Evolutionary conservation across 2,113 vertebrate species (phyloP).

Genomic region (Kryptolebias marmoratus): DNA sequence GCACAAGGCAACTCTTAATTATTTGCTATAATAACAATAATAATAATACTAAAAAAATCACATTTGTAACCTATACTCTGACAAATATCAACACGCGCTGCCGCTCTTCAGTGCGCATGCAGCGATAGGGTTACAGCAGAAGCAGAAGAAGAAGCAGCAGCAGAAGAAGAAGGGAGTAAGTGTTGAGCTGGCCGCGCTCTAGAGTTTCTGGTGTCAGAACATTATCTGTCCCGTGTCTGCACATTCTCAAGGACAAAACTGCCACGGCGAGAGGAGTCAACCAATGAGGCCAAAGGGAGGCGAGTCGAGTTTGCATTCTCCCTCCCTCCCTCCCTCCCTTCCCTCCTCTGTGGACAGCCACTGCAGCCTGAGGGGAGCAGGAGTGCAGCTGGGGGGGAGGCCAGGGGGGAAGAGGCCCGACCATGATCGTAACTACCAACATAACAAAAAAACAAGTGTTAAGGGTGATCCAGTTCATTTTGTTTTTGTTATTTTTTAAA

Average conservation of each 20-base stretch:
- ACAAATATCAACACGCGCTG: neutral
- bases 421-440: constrained; percentile 33
- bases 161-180: constrained; percentile 50
- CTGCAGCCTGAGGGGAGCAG: constrained; percentile 52
- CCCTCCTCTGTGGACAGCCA: constrained; percentile 48
- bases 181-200: constrained; percentile 79
- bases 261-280: constrained; percentile 62
- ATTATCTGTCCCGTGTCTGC: constrained; percentile 85
- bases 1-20: neutral
- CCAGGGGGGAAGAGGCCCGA: constrained; percentile 24
- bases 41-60: neutral
- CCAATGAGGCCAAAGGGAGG: constrained; percentile 66
- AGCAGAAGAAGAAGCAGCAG: constrained; percentile 39
- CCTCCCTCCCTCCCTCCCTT: constrained; percentile 34
- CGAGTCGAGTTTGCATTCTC: constrained; percentile 66
- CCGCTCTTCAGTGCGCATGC: constrained; percentile 15
- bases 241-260: constrained; percentile 85
- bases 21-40: neutral
- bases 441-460: constrained; percentile 28
- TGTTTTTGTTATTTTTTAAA: neutral
- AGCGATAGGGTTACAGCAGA: constrained; percentile 33
- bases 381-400: constrained; percentile 72
- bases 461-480: constrained; percentile 10
- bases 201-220: constrained; percentile 84
- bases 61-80: neutral